phyloP scores from a whole-genome alignment of 2,113 vertebrate genomes.

The Vidua macroura region DNA sequence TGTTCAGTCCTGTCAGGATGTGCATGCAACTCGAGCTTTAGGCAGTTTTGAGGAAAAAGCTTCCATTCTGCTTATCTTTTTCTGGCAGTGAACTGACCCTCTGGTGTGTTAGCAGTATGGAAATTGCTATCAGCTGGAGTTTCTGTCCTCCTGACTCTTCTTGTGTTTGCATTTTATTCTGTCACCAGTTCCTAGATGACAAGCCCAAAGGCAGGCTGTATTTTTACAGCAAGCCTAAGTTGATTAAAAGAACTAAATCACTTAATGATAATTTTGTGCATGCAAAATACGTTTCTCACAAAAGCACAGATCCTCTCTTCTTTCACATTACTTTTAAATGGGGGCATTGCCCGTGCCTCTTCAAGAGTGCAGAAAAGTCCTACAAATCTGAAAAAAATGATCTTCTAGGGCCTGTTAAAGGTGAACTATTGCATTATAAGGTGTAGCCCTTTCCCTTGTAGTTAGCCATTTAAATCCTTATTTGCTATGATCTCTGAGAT shows the following conservation, averaged over 20 bases:
- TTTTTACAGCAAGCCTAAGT: background rate
- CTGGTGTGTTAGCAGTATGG: background rate
- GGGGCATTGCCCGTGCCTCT: background rate
- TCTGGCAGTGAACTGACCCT: background rate
- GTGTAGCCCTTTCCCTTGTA: background rate
- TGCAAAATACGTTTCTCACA: background rate
- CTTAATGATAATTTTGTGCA: background rate
- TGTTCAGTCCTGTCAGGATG: background rate
- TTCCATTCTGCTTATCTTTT: background rate
- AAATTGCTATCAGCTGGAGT: background rate
- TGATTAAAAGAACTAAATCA: background rate
- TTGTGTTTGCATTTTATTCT: background rate
- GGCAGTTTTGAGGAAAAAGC: background rate
- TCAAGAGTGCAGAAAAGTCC: background rate
- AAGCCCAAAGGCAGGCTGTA: background rate
- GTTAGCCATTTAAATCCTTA: background rate
- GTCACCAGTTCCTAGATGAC: background rate
- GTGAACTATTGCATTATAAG: background rate
- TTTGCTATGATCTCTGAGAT: background rate
- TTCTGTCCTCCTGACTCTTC: background rate
- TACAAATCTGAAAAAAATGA: background rate
- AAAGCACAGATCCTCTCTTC: background rate
- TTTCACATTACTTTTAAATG: background rate
- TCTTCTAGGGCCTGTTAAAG: background rate
- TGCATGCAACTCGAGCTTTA: background rate